These are phyloP conservation scores for Crotalus adamanteus DNA, from an alignment of 2,797 vertebrate species.

Conservation along the genomic window DNA sequence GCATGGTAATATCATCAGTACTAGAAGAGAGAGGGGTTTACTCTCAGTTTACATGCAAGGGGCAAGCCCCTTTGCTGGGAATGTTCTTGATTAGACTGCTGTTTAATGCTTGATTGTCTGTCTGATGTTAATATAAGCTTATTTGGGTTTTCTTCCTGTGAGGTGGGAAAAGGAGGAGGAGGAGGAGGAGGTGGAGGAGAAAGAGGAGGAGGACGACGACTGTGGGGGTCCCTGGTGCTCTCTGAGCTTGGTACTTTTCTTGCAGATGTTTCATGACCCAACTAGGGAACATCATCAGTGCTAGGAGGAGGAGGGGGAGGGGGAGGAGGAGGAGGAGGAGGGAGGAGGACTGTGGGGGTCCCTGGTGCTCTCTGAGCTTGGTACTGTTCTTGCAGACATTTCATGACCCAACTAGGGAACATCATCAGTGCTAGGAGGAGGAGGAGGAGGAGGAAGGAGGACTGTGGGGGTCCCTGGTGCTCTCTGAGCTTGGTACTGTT, in stretches of 20 bases:
- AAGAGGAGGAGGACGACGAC: fast-evolving
- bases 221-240: not conserved
- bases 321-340: too few species aligned
- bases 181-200: fast-evolving
- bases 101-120: not conserved
- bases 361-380: too few species aligned
- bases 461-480: too few species aligned
- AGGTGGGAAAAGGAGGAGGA: not conserved
- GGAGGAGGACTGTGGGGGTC: too few species aligned
- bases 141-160: not conserved
- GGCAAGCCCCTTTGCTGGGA: not conserved
- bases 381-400: too few species aligned
- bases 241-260: too few species aligned
- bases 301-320: not conserved
- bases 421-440: not conserved
- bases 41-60: not conserved
- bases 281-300: too few species aligned
- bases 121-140: not conserved
- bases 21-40: not conserved
- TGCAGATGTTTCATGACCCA: too few species aligned
- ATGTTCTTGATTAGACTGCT: not conserved
- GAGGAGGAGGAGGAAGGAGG: too few species aligned
- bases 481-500: too few species aligned
- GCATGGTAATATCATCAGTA: not conserved
- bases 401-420: too few species aligned